These are phyloP conservation scores for Tyrannus savana DNA, from an alignment of 2,113 vertebrate species.

Conservation along the genomic window DNA sequence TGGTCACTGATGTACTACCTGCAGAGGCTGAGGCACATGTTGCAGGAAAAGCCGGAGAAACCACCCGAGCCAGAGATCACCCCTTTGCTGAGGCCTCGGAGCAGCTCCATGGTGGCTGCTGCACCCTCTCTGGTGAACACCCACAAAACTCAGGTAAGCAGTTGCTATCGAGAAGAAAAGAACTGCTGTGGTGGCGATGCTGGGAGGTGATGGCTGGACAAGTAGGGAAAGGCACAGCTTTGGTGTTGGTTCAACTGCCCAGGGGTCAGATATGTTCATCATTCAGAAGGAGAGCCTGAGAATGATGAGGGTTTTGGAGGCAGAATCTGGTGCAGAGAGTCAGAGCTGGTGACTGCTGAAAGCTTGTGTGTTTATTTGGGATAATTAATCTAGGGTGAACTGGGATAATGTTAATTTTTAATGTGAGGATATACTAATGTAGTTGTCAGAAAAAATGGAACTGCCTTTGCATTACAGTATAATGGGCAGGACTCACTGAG, in stretches of 20 bases:
- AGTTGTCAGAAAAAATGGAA: background rate
- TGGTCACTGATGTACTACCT: constrained; percentile 97
- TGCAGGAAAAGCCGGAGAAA: constrained; percentile 94
- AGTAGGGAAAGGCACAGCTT: background rate
- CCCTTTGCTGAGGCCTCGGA: constrained; percentile 89
- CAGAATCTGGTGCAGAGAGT: background rate
- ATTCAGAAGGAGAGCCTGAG: background rate
- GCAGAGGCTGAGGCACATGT: constrained; percentile 91
- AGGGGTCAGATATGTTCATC: accelerated
- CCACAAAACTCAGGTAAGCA: constrained; percentile 93
- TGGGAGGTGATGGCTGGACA: background rate
- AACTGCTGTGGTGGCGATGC: background rate
- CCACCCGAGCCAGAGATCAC: constrained; percentile 81
- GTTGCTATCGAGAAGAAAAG: background rate
- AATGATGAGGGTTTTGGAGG: accelerated
- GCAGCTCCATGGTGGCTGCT: constrained; percentile 97
- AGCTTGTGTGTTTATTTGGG: background rate
- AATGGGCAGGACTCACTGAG: background rate
- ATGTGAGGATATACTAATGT: background rate
- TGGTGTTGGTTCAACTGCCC: background rate
- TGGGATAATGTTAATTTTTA: background rate
- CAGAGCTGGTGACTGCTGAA: background rate
- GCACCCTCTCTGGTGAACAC: constrained; percentile 96
- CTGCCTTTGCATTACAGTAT: background rate
- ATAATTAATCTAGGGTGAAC: background rate